Evolutionary conservation across 1,140 invertebrate species (phyloP), one percentile per base, ranked within the genome.

Genomic region (Solenopsis invicta): DNA sequence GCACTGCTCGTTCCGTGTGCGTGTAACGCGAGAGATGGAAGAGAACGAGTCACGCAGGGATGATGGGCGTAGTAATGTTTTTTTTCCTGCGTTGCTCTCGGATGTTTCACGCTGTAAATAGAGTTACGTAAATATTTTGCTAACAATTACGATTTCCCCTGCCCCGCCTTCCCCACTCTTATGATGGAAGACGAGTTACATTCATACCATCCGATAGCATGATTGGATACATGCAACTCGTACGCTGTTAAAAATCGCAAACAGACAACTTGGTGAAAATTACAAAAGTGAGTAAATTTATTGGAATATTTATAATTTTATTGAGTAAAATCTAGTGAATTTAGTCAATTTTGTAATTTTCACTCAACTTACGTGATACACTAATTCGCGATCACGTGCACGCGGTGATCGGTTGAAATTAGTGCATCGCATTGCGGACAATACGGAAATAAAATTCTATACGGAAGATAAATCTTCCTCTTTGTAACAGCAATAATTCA

Each of bases 81-180:
- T 76, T 78, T 59, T 34, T 56, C 16, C 41, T 13, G 12, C 18
- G 5, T 34, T 18, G 41, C 5, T 64, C 56, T 29, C n/a, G 37
- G 10, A 64, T 13, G 16, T 13, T 24, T 9, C 18, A 18, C 18
- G n/a, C 9, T 66, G 48, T 66, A 78, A 34, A 78, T 61, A 76
- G 8, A 8, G 24, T 78, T 66, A 66, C 61, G 59, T 78, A 78
- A 78, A 48, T 66, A 66, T 78, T 66, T 66, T 41, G 24, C 16
- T 50, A 66, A 78, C 24, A 66, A 78, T 78, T 78, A 50, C 18
- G 24, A 66, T 10, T 37, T 12, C 37, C 54, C 4, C 10, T 3
- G 18, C 4, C 6, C 41, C 12, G 4, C 13, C 41, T 4, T 2
- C n/a, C 6, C 29, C 10, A n/a, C 4, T 8, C 12, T 24, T 16